A percentile compares a stretch with the other conserved stretches of the same genome.
These are phyloP conservation scores for Goniozus legneri DNA, from an alignment of 1,140 invertebrate genomes.

Conservation along the genomic window DNA sequence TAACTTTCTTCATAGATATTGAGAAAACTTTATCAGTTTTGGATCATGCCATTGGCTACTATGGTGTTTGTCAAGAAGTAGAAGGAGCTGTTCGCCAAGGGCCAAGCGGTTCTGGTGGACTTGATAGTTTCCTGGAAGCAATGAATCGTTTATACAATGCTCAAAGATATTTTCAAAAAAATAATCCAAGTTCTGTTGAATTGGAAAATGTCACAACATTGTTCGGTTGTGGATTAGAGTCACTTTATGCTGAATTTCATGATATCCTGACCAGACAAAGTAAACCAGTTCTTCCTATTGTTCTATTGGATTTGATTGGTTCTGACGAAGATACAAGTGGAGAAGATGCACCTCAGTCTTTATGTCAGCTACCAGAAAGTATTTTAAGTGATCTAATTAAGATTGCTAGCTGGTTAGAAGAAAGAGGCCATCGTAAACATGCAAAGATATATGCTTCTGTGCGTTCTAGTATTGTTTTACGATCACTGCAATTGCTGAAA, in stretches of 20 bases:
- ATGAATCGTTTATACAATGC: constrained; percentile 84
- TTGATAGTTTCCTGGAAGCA: constrained; percentile 75
- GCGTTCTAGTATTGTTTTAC: constrained; percentile 70
- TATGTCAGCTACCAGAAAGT: constrained; percentile 61
- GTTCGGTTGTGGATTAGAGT: constrained; percentile 53
- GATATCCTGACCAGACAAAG: constrained; percentile 82
- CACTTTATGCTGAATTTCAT: constrained; percentile 82
- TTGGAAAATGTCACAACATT: constrained; percentile 82
- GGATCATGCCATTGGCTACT: constrained; percentile 86
- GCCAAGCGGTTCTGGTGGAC: constrained; percentile 59
- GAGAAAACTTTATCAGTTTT: constrained; percentile 74
- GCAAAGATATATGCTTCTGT: constrained; percentile 77
- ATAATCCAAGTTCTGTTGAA: constrained; percentile 91
- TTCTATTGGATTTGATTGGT: constrained; percentile 79
- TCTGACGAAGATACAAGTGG: constrained; percentile 74
- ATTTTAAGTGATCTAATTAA: constrained; percentile 69
- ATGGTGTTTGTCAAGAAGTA: constrained; percentile 83
- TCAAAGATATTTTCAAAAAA: constrained; percentile 87
- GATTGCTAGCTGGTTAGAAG: constrained; percentile 82
- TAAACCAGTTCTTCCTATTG: constrained; percentile 78
- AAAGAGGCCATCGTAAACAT: constrained; percentile 74
- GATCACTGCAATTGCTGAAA: constrained; percentile 72
- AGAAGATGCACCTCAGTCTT: constrained; percentile 47
- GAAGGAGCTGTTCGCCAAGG: constrained; percentile 77
- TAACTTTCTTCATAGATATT: constrained; percentile 58